Percentiles rank a stretch among this genome's conserved stretches.
Conservation (phyloP, 2,113 vertebrate species). For the Catharus bicknelli region DNA sequence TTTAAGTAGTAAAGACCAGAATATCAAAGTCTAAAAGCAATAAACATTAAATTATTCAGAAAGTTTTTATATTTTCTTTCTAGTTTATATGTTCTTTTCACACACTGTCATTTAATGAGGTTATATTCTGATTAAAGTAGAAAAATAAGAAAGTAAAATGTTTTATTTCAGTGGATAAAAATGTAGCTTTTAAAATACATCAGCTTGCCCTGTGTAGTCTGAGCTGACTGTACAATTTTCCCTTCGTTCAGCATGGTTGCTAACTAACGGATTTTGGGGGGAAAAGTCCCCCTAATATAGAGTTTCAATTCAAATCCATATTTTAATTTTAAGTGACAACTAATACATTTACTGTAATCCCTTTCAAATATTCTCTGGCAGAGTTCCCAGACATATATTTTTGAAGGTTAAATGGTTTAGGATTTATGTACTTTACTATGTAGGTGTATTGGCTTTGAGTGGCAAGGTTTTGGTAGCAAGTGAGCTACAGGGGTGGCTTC, state of each 20-base stretch:
- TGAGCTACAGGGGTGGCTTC: not conserved
- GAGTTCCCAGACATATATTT: slow-evolving; percentile 9
- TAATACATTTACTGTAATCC: slow-evolving; percentile 37
- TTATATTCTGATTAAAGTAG: slow-evolving; percentile 64
- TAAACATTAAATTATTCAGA: slow-evolving; percentile 73
- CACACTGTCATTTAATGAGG: slow-evolving; percentile 64
- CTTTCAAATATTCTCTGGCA: slow-evolving; percentile 31
- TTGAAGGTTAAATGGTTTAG: slow-evolving; percentile 47
- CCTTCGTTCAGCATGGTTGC: not conserved
- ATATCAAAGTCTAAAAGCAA: slow-evolving; percentile 57
- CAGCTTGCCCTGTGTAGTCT: not conserved
- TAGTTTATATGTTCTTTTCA: slow-evolving; percentile 59
- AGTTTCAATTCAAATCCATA: slow-evolving; percentile 33
- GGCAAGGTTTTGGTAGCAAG: not conserved
- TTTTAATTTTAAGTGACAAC: slow-evolving; percentile 53
- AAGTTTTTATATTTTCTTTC: slow-evolving; percentile 64
- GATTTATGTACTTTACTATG: slow-evolving; percentile 12
- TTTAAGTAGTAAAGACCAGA: slow-evolving; percentile 70
- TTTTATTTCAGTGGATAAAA: slow-evolving; percentile 55
- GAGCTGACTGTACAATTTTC: slow-evolving; percentile 6
- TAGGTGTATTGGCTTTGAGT: not conserved
- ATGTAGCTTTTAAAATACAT: slow-evolving; percentile 16
- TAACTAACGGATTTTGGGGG: not conserved
- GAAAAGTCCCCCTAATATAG: not conserved
- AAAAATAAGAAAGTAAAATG: slow-evolving; percentile 39